Evolutionary conservation across 2,797 vertebrate genomes (phyloP).

Genomic region (Adelosebastes latens): DNA sequence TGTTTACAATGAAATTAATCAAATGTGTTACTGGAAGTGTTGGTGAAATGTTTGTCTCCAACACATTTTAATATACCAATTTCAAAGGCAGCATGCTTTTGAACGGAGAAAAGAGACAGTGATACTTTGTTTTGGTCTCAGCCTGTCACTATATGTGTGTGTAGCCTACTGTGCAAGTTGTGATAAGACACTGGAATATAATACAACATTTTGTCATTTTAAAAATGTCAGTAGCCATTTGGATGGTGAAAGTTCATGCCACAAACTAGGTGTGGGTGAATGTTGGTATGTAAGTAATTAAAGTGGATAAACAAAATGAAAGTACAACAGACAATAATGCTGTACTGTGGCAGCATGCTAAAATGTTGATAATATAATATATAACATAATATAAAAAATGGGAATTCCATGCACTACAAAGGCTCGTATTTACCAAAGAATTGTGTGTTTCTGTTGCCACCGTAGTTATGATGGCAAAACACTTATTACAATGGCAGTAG

Average conservation of each 20-base stretch:
- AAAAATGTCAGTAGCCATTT: slow-evolving; percentile 9
- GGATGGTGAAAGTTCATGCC: background rate
- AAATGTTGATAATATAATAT: slow-evolving; percentile 5
- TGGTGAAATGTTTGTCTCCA: slow-evolving; percentile 10
- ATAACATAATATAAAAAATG: slow-evolving; percentile 5
- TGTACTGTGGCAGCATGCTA: slow-evolving; percentile 14
- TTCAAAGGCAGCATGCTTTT: slow-evolving; percentile 26
- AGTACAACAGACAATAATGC: background rate
- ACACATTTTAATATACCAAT: background rate
- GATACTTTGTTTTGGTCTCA: slow-evolving; percentile 8
- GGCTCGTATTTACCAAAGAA: slow-evolving; percentile 5
- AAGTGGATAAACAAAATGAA: background rate
- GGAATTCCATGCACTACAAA: slow-evolving; percentile 12
- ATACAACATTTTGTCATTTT: slow-evolving; percentile 10
- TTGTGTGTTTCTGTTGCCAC: background rate
- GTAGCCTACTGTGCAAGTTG: slow-evolving; percentile 33
- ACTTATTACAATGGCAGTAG: background rate
- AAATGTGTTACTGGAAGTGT: slow-evolving; percentile 32
- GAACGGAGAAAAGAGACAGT: background rate
- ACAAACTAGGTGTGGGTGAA: background rate
- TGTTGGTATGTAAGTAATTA: slow-evolving; percentile 2
- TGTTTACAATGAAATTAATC: slow-evolving; percentile 66
- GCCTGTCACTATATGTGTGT: background rate
- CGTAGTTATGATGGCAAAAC: background rate
- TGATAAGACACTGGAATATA: slow-evolving; percentile 58